Percentiles rank a stretch among this genome's conserved stretches.
phyloP scores from a whole-genome alignment of 2,113 vertebrate species.

The Crocuta crocuta region DNA sequence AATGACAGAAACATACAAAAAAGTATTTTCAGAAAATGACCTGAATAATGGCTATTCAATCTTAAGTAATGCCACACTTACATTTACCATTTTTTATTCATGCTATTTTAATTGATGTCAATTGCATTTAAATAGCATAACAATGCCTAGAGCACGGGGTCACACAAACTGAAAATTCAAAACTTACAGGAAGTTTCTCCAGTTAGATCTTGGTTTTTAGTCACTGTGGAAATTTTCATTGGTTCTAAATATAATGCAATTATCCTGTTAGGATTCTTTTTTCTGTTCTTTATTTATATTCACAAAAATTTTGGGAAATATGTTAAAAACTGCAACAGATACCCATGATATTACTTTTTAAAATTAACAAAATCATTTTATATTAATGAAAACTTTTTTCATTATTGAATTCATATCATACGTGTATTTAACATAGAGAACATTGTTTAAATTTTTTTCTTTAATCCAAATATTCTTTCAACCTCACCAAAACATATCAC shows the following conservation, averaged over 20 bases:
- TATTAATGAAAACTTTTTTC: neutral
- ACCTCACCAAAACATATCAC: neutral
- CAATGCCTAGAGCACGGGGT: neutral
- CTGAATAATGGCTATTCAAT: neutral
- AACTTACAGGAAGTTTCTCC: neutral
- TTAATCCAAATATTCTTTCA: neutral
- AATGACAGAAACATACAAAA: neutral
- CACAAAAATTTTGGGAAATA: neutral
- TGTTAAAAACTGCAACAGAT: neutral
- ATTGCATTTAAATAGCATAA: neutral
- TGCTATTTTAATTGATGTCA: neutral
- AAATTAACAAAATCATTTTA: neutral
- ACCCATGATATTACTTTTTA: neutral
- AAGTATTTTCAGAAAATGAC: neutral
- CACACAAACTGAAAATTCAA: neutral
- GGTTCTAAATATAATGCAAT: neutral
- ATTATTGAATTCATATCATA: neutral
- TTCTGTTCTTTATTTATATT: slow-evolving; percentile 7
- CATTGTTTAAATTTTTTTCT: neutral
- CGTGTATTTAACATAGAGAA: neutral
- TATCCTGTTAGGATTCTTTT: neutral
- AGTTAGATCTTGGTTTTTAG: neutral
- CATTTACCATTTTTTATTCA: neutral
- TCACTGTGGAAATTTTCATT: neutral
- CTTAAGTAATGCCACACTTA: neutral